Percentiles rank a stretch among this genome's conserved stretches.
Evolutionary conservation across 2,797 vertebrate genomes (phyloP).

Genomic region (Mormyrus hasselquistii): DNA sequence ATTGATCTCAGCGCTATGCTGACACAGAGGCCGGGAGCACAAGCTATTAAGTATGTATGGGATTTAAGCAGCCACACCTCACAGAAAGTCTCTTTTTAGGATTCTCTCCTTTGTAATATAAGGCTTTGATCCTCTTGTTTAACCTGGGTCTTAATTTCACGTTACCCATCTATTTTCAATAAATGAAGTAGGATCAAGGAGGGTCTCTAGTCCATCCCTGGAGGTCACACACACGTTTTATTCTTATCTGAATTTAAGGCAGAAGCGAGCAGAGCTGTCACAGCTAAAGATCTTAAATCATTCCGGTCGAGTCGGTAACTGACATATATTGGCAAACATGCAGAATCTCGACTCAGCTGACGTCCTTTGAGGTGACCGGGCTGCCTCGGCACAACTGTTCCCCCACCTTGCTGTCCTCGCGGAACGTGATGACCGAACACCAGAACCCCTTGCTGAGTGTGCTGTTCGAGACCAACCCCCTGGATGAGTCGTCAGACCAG

Average conservation of each 20-base stretch:
- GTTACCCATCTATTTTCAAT: not conserved
- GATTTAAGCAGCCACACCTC: not conserved
- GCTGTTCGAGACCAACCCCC: conserved; percentile 90
- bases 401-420: conserved; percentile 78
- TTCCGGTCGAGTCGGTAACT: not conserved
- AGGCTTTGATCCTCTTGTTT: not conserved
- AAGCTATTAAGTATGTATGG: conserved; percentile 78
- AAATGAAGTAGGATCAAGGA: conserved; percentile 1
- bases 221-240: not conserved
- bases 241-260: not conserved
- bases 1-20: conserved; percentile 74
- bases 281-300: not conserved
- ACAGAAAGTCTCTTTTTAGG: not conserved
- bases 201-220: not conserved
- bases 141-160: not conserved
- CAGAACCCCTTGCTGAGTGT: conserved; percentile 73
- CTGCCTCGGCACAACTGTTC: conserved; percentile 56
- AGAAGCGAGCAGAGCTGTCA: not conserved
- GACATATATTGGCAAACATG: not conserved
- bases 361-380: conserved; percentile 82
- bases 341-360: conserved; percentile 78
- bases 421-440: conserved; percentile 58
- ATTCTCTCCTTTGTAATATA: not conserved
- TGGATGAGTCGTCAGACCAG: conserved; percentile 78
- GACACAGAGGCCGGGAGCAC: conserved; percentile 86